Conservation (phyloP, 2,797 vertebrate genomes). For the Otolemur crassicaudatus region DNA sequence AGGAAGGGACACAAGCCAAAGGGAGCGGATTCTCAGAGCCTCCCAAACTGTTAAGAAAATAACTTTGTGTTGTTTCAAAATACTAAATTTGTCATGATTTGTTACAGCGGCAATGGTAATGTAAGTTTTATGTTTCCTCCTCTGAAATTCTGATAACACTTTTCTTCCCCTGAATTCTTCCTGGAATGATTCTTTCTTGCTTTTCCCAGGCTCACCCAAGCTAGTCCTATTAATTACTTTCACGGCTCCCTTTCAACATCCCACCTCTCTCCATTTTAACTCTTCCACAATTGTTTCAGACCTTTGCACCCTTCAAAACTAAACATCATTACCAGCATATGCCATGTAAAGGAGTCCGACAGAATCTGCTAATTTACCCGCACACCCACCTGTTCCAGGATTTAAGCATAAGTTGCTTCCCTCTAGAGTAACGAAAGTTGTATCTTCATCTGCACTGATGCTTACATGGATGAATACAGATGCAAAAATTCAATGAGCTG, state of each 20-base stretch:
- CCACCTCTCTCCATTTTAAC: neutral
- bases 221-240: neutral
- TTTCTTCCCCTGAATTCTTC: conserved; percentile 24
- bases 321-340: neutral
- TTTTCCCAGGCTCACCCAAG: neutral
- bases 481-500: neutral
- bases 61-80: neutral
- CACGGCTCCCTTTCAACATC: neutral
- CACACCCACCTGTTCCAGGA: neutral
- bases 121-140: neutral
- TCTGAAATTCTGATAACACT: conserved; percentile 35
- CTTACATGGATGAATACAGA: neutral
- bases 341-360: neutral
- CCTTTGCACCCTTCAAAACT: neutral
- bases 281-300: neutral
- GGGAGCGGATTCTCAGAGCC: neutral
- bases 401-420: conserved; percentile 13
- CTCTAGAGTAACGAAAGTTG: neutral
- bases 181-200: neutral
- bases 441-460: neutral
- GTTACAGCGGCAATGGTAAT: neutral
- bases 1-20: conserved; percentile 28
- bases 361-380: conserved; percentile 10
- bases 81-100: neutral
- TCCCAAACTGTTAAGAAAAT: neutral